Base-by-base conservation (phyloP, 2,888 invertebrate genomes). In the Parnassius smintheus region DNA sequence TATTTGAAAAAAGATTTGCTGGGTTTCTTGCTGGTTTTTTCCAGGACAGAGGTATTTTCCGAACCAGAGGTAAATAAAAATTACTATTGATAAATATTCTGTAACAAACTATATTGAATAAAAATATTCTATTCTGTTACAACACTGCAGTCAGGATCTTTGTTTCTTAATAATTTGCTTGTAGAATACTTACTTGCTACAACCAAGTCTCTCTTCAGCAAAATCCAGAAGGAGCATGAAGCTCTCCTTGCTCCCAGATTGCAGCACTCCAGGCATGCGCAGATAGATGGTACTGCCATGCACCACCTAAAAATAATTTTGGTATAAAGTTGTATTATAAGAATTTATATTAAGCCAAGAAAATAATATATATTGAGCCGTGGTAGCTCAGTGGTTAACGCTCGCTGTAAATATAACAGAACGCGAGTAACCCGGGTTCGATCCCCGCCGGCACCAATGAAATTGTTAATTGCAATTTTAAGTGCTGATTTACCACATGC, bases 221-320 rank as follows among this genome's bases (percentile, higher is more conserved):
- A 98, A 98, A 93, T 99, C 99, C 75, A 99, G 92, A 60, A 99
- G 93, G 55, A 97, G 95, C 76, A 99, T 95, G 91, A 99, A 98
- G 72, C 97, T 97, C 89, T 99, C 98, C 91, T 98, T 98, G 73
- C 98, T 98, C 74, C 98, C 98, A 4, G 97, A 96, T 70, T 97
- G 94, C 70, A 98, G 94, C 66, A 96, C 95, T 66, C 95, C 94
- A 56, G 98, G 98, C 77, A 98, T 94, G 71, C 98, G 96, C 75
- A 99, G 95, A 88, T 97, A 98, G 73, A 99, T 94, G 72, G 94
- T 94, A 78, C 94, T 94, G 68, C 95, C 95, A 68, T 95, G 94
- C 76, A 94, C 93, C 73, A 96, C 93, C 86, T 92, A 76, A 0
- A 66, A 71, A 0, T 1, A 49, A 35, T 4, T 35, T 35, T 7